Base-by-base conservation (phyloP, 2,888 invertebrate species). In the Drosophila antonietae region DNA sequence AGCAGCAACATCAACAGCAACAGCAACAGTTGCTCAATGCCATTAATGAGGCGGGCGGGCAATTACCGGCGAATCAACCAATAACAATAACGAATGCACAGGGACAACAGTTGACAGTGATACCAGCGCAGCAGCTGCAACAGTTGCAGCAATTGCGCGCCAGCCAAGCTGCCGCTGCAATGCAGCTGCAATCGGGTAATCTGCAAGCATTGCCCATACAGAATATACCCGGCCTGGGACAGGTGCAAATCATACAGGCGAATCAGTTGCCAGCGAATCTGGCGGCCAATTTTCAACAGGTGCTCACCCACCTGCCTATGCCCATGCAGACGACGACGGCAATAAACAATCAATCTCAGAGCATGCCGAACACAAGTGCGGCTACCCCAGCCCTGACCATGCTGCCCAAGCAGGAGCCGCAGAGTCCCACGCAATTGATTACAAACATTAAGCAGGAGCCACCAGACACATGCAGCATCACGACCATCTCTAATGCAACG, bases 51-150 rank as follows among this genome's bases (percentile, higher is more conserved):
- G 92, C 91, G 33, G 88, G 87, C 4, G 90, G 90, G 14, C 96
- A 91, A 59, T 73, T 91, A 62, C 91, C 91, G 7, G 79, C 91
- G 10, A 91, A 92, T 68, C 92, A 96, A 89, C 95, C 96, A 2
- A 95, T 96, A 64, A 96, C 96, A 14, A 95, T 96, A 65, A 96
- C 95, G 76, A 95, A 96, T 69, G 95, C 96, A 2, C 95, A 95
- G 86, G 96, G 96, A 0, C 97, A 97, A 90, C 97, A 97, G 90
- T 94, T 97, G 80, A 97, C 97, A 7, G 96, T 97, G 60, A 97
- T 97, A 90, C 97, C 97, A 12, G 95, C 96, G 2, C 94, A 95
- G 18, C 94, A 94, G 60, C 91, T 95, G 80, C 94, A 94, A 59
- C 92, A 92, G 74, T 83, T 93, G 71, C 91, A 77, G n/a, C 77